A percentile compares a stretch with the other conserved stretches of the same genome.
phyloP scores from a whole-genome alignment of 2,797 vertebrate genomes.

The Florisuga fusca region DNA sequence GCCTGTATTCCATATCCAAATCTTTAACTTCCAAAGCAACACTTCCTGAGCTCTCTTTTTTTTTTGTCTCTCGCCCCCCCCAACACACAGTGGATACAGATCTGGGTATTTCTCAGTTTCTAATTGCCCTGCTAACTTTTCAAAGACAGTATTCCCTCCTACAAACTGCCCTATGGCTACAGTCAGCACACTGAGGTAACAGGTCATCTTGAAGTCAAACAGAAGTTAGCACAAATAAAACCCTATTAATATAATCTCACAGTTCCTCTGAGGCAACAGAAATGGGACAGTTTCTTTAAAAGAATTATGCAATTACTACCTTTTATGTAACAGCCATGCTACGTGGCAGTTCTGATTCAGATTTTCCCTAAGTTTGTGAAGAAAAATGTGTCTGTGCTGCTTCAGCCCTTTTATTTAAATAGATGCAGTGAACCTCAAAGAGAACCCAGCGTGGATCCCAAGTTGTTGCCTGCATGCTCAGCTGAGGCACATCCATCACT shows the following conservation, averaged over 20 bases:
- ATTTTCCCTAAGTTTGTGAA: not conserved
- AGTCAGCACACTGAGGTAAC: not conserved
- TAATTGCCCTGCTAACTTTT: not conserved
- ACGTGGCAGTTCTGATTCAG: not conserved
- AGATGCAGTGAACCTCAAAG: not conserved
- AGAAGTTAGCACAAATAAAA: not conserved
- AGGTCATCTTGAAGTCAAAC: not conserved
- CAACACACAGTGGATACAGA: not conserved
- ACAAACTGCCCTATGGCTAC: not conserved
- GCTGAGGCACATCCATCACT: not conserved
- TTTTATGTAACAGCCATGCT: not conserved
- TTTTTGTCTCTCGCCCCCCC: not conserved
- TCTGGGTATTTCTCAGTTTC: not conserved
- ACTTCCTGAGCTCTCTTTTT: not conserved
- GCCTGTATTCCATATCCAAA: not conserved
- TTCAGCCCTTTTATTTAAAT: not conserved
- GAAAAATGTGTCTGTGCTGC: not conserved
- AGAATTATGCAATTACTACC: not conserved
- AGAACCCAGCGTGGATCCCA: rapidly evolving
- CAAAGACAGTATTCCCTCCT: not conserved
- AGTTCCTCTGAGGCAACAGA: not conserved
- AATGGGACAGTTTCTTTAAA: not conserved
- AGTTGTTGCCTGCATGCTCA: not conserved
- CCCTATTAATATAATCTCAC: not conserved
- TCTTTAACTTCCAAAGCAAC: not conserved